Percentiles rank a stretch among this genome's conserved stretches.
Conservation (phyloP, 2,888 invertebrate species). For the Lepidochitona cinerea region DNA sequence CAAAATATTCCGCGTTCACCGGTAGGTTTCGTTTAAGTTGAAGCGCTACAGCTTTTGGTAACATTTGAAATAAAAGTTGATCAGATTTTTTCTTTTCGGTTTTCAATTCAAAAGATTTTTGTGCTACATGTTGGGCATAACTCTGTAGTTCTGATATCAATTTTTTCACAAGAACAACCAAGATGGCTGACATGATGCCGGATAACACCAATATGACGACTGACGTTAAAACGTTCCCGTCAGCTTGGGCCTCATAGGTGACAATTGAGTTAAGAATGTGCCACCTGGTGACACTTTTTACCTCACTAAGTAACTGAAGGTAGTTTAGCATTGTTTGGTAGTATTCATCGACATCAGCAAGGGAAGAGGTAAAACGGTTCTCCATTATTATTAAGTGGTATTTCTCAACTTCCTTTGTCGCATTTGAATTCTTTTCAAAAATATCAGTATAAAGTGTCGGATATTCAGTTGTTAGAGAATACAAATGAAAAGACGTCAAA, state of each 20-base stretch:
- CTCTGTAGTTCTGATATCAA: slow-evolving; percentile 32
- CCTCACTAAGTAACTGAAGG: slow-evolving; percentile 18
- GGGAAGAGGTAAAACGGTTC: not conserved
- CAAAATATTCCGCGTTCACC: slow-evolving; percentile 13
- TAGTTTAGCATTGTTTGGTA: slow-evolving; percentile 17
- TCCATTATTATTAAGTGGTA: not conserved
- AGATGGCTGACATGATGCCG: slow-evolving; percentile 23
- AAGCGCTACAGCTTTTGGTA: slow-evolving; percentile 8
- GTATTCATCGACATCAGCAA: not conserved
- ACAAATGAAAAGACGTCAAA: slow-evolving; percentile 1
- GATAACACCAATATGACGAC: slow-evolving; percentile 25
- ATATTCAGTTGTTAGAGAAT: not conserved
- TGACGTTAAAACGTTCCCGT: slow-evolving; percentile 21
- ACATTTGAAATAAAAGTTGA: slow-evolving; percentile 11
- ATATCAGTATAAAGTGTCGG: not conserved
- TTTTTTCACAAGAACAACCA: slow-evolving; percentile 26
- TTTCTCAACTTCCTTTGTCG: not conserved
- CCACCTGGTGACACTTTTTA: slow-evolving; percentile 11
- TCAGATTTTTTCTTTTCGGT: slow-evolving; percentile 14
- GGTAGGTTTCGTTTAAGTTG: not conserved
- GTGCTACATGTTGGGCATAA: slow-evolving; percentile 30
- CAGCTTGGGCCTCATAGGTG: slow-evolving; percentile 8
- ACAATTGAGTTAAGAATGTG: slow-evolving; percentile 18
- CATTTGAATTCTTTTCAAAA: not conserved
- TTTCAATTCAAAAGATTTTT: slow-evolving; percentile 30